A percentile compares a stretch with the other conserved stretches of the same genome.
Conservation (phyloP, 1,140 invertebrate genomes). For the Euglossa dilemma region DNA sequence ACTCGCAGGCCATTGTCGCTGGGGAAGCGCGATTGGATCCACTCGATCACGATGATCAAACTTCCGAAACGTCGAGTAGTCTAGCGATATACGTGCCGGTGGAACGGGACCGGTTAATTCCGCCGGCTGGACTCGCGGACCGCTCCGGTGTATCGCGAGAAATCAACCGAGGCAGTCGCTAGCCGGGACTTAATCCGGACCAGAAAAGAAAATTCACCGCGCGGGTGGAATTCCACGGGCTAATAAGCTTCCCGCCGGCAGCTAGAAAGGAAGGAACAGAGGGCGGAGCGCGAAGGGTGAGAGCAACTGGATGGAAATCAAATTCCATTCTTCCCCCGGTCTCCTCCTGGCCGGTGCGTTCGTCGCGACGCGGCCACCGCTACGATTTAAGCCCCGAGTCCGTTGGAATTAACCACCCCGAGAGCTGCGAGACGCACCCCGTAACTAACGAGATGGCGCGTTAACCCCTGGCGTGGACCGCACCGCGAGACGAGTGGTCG, state of each 20-base stretch:
- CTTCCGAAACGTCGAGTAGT: constrained; percentile 18
- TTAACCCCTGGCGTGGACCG: too few species aligned
- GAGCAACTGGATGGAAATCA: background rate
- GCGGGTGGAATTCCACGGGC: background rate
- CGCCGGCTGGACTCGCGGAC: background rate
- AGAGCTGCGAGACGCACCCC: too few species aligned
- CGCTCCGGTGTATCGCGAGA: background rate
- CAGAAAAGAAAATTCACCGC: constrained; percentile 6
- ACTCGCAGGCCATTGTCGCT: constrained; percentile 46
- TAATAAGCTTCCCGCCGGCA: background rate
- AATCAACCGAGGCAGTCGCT: background rate
- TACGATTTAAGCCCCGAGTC: background rate
- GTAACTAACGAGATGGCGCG: too few species aligned
- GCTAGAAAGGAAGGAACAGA: background rate
- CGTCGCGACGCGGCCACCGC: background rate
- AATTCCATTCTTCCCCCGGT: too few species aligned
- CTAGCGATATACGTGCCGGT: background rate
- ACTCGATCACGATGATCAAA: constrained; percentile 43
- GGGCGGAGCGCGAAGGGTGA: background rate
- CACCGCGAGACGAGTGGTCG: too few species aligned
- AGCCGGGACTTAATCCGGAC: background rate
- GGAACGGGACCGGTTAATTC: background rate
- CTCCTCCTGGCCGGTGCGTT: too few species aligned
- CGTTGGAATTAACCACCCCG: too few species aligned
- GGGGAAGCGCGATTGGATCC: constrained; percentile 37